Evolutionary conservation across 64 coral and sea anemone species (phyloP).

Genomic region (Porites australiensis): DNA sequence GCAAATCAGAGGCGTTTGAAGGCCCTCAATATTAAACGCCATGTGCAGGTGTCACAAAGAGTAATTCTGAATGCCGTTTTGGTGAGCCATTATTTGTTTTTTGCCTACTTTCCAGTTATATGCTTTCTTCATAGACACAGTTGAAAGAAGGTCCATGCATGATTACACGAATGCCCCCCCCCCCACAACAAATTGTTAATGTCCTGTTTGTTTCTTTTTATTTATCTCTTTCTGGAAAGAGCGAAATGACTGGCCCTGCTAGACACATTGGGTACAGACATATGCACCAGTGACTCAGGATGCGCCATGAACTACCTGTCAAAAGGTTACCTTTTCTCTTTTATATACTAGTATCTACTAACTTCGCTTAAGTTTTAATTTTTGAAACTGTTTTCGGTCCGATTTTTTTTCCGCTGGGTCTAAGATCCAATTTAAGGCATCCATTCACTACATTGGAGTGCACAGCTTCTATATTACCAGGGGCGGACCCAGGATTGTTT

Average conservation of each 20-base stretch:
- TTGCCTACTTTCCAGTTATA: not conserved
- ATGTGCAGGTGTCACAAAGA: conserved; percentile 4
- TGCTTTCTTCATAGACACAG: not conserved
- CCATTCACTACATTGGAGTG: not conserved
- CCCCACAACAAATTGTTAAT: too few relatives aligned
- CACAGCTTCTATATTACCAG: too few relatives aligned
- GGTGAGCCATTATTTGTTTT: not conserved
- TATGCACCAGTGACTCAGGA: conserved; percentile 36
- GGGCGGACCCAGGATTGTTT: too few relatives aligned
- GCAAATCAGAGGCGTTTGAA: conserved; percentile 2
- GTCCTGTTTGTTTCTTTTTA: not conserved
- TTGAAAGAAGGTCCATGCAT: not conserved
- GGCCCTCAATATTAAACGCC: not conserved
- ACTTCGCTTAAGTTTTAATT: not conserved
- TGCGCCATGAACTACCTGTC: conserved; percentile 33
- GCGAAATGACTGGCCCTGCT: conserved; percentile 12
- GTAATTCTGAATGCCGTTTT: not conserved
- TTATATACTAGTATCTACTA: not conserved
- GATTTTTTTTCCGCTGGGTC: not conserved
- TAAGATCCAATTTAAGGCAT: not conserved
- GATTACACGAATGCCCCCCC: not conserved
- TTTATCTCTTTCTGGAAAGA: not conserved
- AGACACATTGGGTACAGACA: conserved; percentile 38
- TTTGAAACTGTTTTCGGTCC: too few relatives aligned
- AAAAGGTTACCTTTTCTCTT: conserved; percentile 14